Percentiles rank a stretch among this genome's conserved stretches.
These are phyloP conservation scores for Heterodera schachtii DNA, from an alignment of 1,140 invertebrate species.

Conservation along the genomic window DNA sequence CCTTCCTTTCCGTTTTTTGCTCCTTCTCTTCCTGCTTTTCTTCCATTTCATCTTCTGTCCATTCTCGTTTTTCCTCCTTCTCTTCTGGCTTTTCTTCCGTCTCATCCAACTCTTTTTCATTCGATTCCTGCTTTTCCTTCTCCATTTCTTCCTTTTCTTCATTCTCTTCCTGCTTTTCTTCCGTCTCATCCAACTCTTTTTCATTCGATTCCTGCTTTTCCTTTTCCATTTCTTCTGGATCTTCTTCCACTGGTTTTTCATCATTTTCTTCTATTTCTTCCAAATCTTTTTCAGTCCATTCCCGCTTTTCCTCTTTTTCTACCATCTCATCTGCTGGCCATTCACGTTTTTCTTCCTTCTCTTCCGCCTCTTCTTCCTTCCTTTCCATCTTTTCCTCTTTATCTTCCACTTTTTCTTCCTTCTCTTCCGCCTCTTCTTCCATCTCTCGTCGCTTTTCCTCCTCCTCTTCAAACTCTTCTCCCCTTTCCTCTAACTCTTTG, in stretches of 20 bases:
- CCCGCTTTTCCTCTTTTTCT: background rate
- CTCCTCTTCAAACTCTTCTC: background rate
- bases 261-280: background rate
- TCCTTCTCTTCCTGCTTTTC: background rate
- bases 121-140: conserved; percentile 8
- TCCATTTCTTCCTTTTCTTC: background rate
- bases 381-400: background rate
- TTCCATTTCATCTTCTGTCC: background rate
- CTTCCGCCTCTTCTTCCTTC: background rate
- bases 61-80: background rate
- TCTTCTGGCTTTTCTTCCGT: background rate
- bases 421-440: background rate
- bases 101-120: conserved; percentile 1
- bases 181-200: background rate
- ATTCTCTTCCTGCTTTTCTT: background rate
- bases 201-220: background rate
- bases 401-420: background rate
- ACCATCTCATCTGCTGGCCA: background rate
- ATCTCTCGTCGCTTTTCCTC: background rate
- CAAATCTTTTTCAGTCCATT: background rate
- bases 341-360: background rate
- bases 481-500: too few relatives aligned
- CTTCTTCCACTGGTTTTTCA: background rate
- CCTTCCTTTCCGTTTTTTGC: background rate
- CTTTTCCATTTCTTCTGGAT: background rate